Base-by-base conservation (phyloP, 2,113 vertebrate species). In the Syngnathus typhle region DNA sequence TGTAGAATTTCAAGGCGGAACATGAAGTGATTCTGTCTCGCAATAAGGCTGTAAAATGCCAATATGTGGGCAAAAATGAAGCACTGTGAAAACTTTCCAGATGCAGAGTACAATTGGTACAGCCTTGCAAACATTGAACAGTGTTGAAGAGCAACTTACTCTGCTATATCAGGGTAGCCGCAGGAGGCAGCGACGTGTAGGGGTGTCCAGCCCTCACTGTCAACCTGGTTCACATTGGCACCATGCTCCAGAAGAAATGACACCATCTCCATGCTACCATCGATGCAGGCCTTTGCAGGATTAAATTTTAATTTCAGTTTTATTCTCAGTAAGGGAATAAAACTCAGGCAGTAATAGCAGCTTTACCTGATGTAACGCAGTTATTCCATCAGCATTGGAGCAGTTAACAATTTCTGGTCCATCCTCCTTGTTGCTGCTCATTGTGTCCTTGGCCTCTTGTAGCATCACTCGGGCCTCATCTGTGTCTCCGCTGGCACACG, bases 131-230 rank as follows among this genome's bases (percentile, higher is more conserved):
- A 43, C 1, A 58, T 38, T 5, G 37, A 67, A 76, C 23, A 39
- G 13, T 32, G 27, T 7, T 36, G 13, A 64, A 61, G n/a, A 64
- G 18, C 9, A 73, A 89, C 90, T 85, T 89, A 98, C 96, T 96
- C 93, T 82, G 93, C 93, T 54, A 98, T 96, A 80, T 98, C 96
- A 68, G 92, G 84, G 72, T 95, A 91, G 54, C 95, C 95, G 70
- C 96, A 98, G 41, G 95, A 96, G 1, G 95, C 93, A 9, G 94
- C 94, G 0, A 95, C 95, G 2, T 98, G 96, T 36, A 98, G 94
- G 7, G 96, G 93, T 7, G 95, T 96, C 96, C 96, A 98, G 80
- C 95, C 96, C 88, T 97, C 96, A 0, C 90, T 96, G 88, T 98
- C 96, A 18, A 95, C 94, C 83, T 94, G 95, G 90, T 98, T 96